Percentiles rank a stretch among this genome's conserved stretches.
These are phyloP conservation scores for Rhamnusium bicolor DNA, from an alignment of 2,888 invertebrate genomes.

Conservation along the genomic window DNA sequence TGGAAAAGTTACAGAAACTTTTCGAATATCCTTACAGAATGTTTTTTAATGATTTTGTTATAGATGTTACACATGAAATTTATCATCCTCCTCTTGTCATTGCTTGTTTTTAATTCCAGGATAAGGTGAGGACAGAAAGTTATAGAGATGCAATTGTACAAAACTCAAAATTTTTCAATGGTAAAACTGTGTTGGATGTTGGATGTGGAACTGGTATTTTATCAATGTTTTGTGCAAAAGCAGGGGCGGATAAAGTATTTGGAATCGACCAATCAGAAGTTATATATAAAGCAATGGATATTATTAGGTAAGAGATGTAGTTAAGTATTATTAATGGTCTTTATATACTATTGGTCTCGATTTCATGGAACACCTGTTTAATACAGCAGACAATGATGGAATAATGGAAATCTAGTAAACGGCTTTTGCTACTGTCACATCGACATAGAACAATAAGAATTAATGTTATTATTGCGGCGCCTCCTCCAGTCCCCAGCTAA, in stretches of 20 bases:
- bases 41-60: no score
- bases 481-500: no score
- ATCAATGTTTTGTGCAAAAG: conserved; percentile 97
- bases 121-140: conserved; percentile 88
- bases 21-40: no score
- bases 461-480: no score
- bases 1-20: no score
- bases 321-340: conserved; percentile 1
- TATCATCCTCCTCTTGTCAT: neutral
- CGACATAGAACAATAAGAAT: no score
- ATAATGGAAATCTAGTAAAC: no score
- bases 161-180: conserved; percentile 80
- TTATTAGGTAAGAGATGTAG: conserved; percentile 78
- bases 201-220: conserved; percentile 98
- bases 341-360: no score
- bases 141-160: conserved; percentile 88
- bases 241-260: conserved; percentile 91
- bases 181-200: conserved; percentile 92
- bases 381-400: no score
- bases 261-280: conserved; percentile 98
- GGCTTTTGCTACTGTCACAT: no score
- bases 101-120: conserved; percentile 70
- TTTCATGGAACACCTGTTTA: no score
- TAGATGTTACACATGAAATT: no score
- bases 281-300: conserved; percentile 95